These are phyloP conservation scores for Dendrophyllia cribrosa DNA, from an alignment of 64 coral and sea anemone genomes.

Conservation along the genomic window DNA sequence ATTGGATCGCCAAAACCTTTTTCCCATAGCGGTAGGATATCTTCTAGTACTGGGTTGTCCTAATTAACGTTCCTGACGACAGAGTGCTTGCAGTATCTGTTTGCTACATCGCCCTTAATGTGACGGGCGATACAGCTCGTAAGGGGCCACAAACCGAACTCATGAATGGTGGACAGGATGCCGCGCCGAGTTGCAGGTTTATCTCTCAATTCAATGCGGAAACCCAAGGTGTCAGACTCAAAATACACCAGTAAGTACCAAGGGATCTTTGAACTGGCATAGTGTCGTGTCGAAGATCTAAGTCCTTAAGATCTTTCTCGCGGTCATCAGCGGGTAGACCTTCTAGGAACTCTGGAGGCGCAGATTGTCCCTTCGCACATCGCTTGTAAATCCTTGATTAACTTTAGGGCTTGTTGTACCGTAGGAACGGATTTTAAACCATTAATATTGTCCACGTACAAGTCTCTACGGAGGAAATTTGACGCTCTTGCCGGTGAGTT, in stretches of 20 bases:
- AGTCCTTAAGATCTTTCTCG: constrained; percentile 49
- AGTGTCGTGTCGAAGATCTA: constrained; percentile 41
- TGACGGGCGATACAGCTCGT: constrained; percentile 32
- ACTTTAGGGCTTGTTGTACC: background rate
- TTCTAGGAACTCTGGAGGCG: constrained; percentile 37
- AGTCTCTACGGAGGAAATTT: constrained; percentile 51
- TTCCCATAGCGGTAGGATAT: constrained; percentile 29
- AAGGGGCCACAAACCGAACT: constrained; percentile 40
- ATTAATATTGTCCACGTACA: constrained; percentile 73
- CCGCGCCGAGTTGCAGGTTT: constrained; percentile 29
- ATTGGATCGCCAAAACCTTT: no score
- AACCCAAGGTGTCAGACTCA: constrained; percentile 63
- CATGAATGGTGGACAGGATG: constrained; percentile 47
- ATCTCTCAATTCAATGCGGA: constrained; percentile 50
- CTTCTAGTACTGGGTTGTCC: constrained; percentile 51
- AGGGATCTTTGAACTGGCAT: constrained; percentile 53
- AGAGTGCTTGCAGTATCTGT: constrained; percentile 57
- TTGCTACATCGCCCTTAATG: constrained; percentile 32
- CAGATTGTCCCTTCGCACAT: constrained; percentile 51
- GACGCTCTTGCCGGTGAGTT: constrained; percentile 1
- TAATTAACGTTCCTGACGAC: background rate
- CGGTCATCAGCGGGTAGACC: background rate
- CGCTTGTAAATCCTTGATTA: constrained; percentile 10
- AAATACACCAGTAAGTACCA: constrained; percentile 67
- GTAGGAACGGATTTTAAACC: constrained; percentile 47